Base-by-base conservation (phyloP, 2,113 vertebrate species). In the Alectura lathami region DNA sequence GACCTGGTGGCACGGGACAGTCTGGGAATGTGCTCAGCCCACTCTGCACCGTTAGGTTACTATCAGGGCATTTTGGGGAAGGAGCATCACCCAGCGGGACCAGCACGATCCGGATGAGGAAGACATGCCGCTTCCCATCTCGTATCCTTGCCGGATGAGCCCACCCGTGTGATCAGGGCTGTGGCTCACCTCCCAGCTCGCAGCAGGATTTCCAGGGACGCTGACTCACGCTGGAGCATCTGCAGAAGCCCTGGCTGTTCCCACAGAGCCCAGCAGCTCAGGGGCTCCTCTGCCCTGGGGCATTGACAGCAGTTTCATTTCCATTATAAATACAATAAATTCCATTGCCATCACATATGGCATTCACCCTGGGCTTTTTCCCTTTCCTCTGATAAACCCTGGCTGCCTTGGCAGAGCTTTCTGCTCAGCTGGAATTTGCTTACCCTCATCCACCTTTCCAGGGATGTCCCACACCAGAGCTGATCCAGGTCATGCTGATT, bases 401-500 rank as follows among this genome's bases (percentile, higher is more conserved):
- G 59, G 2, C 32, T 72, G 48, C 7, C 26, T 74, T 66, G 23
- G 60, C 43, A 57, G 63, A 63, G 6, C 57, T 83, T 83, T 53
- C 24, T 84, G 56, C n/a, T 84, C 34, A 59, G 17, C 27, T 81
- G 75, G 43, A 36, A 63, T 11, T 16, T 74, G 22, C 53, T 89
- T 56, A 70, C 24, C 23, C 21, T 86, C 30, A 48, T 7, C 23
- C 29, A 24, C 18, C 32, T 42, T 73, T 36, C 16, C 27, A 60
- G 54, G 56, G 50, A 83, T 24, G 17, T 29, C 36, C 47, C n/a
- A 67, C 60, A 17, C 7, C 38, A 93, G 69, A 60, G 22, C 40
- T 56, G 64, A n/a, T 21, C 18, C 15, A 42, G n/a, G 15, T 36
- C 60, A n/a, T 0, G 0, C 6, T 53, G 16, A 4, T 6, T 23